Conservation (phyloP, 2,888 invertebrate genomes). For the Cryptus armator region DNA sequence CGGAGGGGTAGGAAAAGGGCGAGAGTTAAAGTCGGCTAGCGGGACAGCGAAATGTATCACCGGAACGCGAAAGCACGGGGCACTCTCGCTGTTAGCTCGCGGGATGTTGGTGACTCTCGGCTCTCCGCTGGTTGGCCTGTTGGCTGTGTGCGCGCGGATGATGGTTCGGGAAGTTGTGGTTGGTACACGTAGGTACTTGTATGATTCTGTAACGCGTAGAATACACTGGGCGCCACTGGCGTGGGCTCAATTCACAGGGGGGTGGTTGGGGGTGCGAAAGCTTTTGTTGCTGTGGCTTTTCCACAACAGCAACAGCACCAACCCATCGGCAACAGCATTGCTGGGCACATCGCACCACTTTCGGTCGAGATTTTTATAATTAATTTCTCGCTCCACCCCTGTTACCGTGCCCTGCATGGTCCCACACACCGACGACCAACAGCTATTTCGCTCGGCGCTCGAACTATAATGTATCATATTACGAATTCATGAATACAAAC, state of each 20-base stretch:
- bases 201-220: conserved; percentile 20
- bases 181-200: conserved; percentile 38
- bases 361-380: conserved; percentile 67
- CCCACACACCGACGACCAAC: conserved; percentile 22
- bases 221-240: conserved; percentile 38
- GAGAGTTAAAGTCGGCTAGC: conserved; percentile 65
- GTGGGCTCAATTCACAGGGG: conserved; percentile 25
- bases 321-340: not conserved
- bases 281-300: conserved; percentile 66
- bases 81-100: conserved; percentile 39
- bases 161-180: conserved; percentile 49
- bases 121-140: conserved; percentile 4
- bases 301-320: conserved; percentile 39
- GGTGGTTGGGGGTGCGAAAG: conserved; percentile 43
- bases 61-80: conserved; percentile 64
- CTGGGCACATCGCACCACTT: conserved; percentile 53
- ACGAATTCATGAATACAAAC: conserved; percentile 48
- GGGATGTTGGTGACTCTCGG: conserved; percentile 39
- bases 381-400: conserved; percentile 60
- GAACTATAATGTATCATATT: conserved; percentile 63
- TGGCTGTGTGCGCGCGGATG: conserved; percentile 25
- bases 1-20: conserved; percentile 43
- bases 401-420: conserved; percentile 36
- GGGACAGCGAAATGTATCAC: conserved; percentile 66
- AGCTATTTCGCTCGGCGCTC: conserved; percentile 47